Evolutionary conservation across 2,797 vertebrate genomes (phyloP).

Genomic region (Parotocinclus haroldoi): DNA sequence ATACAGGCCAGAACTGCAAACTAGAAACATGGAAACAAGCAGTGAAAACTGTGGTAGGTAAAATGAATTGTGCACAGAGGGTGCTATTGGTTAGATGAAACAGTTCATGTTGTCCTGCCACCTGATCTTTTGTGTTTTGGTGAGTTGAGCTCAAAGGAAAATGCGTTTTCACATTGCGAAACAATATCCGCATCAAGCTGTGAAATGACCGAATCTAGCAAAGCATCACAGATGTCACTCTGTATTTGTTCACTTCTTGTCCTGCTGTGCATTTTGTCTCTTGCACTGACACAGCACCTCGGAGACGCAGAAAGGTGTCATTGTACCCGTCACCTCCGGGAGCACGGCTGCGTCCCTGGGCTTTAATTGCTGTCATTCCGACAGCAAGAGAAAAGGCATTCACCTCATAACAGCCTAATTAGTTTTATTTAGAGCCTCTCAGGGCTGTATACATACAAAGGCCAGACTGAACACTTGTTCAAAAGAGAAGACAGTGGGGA

Average conservation of each 20-base stretch:
- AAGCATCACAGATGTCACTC: constrained; percentile 47
- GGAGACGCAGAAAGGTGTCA: constrained; percentile 42
- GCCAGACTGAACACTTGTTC: constrained; percentile 32
- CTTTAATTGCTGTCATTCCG: constrained; percentile 71
- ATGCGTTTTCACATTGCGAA: constrained; percentile 21
- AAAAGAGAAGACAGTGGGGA: constrained; percentile 32
- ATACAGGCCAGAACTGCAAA: too few species aligned
- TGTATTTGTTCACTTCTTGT: constrained; percentile 40
- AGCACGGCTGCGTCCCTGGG: constrained; percentile 46
- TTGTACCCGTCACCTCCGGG: constrained; percentile 44
- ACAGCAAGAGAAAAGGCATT: constrained; percentile 36
- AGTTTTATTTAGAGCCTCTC: constrained; percentile 57
- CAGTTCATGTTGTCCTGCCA: constrained; percentile 32
- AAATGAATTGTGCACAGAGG: constrained; percentile 3
- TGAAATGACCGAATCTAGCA: constrained; percentile 23
- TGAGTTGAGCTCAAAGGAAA: constrained; percentile 15
- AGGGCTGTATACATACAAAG: constrained; percentile 49
- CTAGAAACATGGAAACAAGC: too few species aligned
- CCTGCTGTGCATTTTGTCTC: constrained; percentile 38
- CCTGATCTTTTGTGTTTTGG: constrained; percentile 26
- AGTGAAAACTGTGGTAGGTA: too few species aligned
- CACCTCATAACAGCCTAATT: constrained; percentile 65
- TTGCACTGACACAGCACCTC: constrained; percentile 49
- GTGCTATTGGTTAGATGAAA: constrained; percentile 23
- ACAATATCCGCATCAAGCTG: constrained; percentile 32